Percentiles rank a stretch among this genome's conserved stretches.
phyloP scores from a whole-genome alignment of 2,797 vertebrate species.

The Argyrosomus regius region DNA sequence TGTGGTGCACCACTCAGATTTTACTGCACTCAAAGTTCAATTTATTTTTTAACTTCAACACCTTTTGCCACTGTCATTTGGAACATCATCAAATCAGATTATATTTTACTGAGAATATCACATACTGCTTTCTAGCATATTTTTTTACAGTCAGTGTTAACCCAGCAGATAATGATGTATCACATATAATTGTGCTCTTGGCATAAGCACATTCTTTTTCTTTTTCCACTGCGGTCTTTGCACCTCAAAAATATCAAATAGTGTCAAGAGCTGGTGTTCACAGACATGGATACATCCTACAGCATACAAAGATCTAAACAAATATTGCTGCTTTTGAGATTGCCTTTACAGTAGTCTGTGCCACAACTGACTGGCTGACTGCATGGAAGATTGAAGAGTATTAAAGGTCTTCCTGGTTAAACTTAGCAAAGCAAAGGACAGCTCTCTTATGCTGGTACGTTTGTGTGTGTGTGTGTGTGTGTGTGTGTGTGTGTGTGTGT shows the following conservation, averaged over 20 bases:
- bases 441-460: neutral
- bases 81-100: neutral
- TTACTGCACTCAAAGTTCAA: neutral
- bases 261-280: slow-evolving; percentile 8
- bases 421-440: slow-evolving; percentile 7
- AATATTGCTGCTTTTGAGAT: slow-evolving; percentile 5
- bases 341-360: neutral
- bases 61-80: neutral
- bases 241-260: slow-evolving; percentile 4
- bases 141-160: slow-evolving; percentile 14
- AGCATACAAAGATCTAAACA: slow-evolving; percentile 4
- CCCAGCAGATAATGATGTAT: neutral
- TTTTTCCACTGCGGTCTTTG: neutral
- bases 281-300: neutral
- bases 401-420: slow-evolving; percentile 21
- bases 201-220: neutral
- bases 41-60: neutral
- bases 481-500: slow-evolving; percentile 6
- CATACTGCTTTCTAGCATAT: neutral
- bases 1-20: neutral
- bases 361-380: neutral
- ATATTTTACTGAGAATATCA: neutral
- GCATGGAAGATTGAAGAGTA: slow-evolving; percentile 14
- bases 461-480: slow-evolving; percentile 6
- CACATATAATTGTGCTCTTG: neutral